Evolutionary conservation across 2,113 vertebrate species (phyloP).

Genomic region (Brachirus orientalis): DNA sequence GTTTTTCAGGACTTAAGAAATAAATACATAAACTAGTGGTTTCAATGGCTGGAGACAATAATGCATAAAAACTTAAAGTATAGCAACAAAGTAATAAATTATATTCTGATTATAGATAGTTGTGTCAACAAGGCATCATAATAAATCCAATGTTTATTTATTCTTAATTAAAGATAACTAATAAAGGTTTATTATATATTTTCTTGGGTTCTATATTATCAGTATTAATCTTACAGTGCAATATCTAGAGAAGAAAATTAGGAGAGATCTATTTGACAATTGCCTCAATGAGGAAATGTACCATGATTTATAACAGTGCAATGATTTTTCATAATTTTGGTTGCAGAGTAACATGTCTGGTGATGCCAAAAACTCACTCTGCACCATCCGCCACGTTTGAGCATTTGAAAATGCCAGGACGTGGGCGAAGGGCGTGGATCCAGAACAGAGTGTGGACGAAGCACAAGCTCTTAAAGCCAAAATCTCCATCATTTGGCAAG

Average conservation of each 20-base stretch:
- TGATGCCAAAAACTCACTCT: slow-evolving; percentile 50
- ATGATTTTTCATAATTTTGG: slow-evolving; percentile 49
- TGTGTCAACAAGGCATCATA: too few relatives aligned
- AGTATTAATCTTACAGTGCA: slow-evolving; percentile 30
- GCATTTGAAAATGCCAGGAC: slow-evolving; percentile 52
- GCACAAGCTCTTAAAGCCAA: slow-evolving; percentile 31
- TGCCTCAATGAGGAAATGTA: slow-evolving; percentile 36
- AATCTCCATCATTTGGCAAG: slow-evolving; percentile 40
- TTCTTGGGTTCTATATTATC: slow-evolving; percentile 10
- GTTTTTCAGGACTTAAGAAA: too few relatives aligned
- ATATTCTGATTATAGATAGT: too few relatives aligned
- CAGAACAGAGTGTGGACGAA: slow-evolving; percentile 37
- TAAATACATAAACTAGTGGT: too few relatives aligned
- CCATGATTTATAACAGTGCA: slow-evolving; percentile 21
- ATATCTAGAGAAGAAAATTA: slow-evolving; percentile 23
- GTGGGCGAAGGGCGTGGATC: slow-evolving; percentile 36
- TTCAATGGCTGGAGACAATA: background rate
- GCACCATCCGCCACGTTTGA: slow-evolving; percentile 47
- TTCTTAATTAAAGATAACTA: slow-evolving; percentile 10
- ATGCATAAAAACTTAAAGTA: too few relatives aligned
- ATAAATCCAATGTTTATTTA: slow-evolving; percentile 11
- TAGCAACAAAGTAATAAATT: too few relatives aligned
- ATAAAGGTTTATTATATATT: slow-evolving; percentile 32
- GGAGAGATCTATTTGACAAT: slow-evolving; percentile 43
- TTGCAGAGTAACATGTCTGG: slow-evolving; percentile 28